These are phyloP conservation scores for Colletes collaris DNA, from an alignment of 2,888 invertebrate species.

Conservation along the genomic window DNA sequence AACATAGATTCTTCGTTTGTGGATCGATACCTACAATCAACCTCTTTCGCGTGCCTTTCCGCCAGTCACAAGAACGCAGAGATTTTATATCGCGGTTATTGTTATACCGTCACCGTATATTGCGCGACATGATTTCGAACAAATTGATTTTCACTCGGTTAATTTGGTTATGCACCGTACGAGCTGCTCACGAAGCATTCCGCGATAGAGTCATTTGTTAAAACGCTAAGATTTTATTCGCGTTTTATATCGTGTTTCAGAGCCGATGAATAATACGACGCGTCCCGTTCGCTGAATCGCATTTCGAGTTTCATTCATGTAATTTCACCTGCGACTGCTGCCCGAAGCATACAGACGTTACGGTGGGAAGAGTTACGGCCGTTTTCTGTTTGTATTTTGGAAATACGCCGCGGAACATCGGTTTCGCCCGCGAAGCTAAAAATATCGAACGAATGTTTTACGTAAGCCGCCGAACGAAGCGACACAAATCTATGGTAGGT, in stretches of 20 bases:
- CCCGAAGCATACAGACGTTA: background rate
- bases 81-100: conserved; percentile 11
- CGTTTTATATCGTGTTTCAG: no score
- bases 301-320: background rate
- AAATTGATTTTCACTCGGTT: no score
- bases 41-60: conserved; percentile 8
- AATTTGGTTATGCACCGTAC: background rate
- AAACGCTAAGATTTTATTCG: no score
- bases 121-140: background rate
- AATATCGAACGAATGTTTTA: conserved; percentile 51
- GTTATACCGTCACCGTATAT: background rate
- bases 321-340: background rate
- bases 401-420: conserved; percentile 20
- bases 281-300: no score
- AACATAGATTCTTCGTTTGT: conserved; percentile 42
- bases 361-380: background rate
- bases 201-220: no score
- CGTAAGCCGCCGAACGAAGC: conserved; percentile 42
- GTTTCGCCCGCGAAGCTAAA: conserved; percentile 36
- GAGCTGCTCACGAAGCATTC: no score
- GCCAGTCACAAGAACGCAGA: conserved; percentile 5
- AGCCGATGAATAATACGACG: background rate
- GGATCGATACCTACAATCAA: conserved; percentile 45
- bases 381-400: conserved; percentile 31
- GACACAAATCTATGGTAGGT: conserved; percentile 51